Conservation (phyloP, 2,797 vertebrate species). For the Silurus aristotelis region DNA sequence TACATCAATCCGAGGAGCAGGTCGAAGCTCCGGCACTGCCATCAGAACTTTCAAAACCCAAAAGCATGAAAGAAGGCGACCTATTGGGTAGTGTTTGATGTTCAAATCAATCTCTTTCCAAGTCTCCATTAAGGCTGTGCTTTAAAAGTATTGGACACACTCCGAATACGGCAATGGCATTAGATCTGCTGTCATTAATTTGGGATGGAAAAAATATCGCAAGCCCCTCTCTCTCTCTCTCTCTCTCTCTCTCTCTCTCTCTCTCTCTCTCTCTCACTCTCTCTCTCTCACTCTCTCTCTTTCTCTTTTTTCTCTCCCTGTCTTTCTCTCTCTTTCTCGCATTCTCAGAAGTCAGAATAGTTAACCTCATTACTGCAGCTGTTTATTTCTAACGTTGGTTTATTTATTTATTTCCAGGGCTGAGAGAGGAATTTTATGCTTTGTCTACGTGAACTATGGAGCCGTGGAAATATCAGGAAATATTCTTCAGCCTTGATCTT, state of each 20-base stretch:
- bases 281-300: not conserved
- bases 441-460: constrained; percentile 69
- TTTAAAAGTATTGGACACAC: constrained; percentile 83
- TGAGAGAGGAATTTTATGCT: constrained; percentile 65
- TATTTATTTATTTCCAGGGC: constrained; percentile 58
- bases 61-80: constrained; percentile 67
- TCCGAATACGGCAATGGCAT: constrained; percentile 75
- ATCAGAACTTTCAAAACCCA: constrained; percentile 69
- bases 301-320: not conserved
- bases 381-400: constrained; percentile 70
- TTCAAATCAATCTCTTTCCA: constrained; percentile 80
- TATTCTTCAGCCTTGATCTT: constrained; percentile 63
- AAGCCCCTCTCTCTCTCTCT: constrained; percentile 43
- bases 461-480: constrained; percentile 62
- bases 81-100: constrained; percentile 78
- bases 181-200: constrained; percentile 79
- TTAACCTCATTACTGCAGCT: constrained; percentile 75
- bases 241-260: constrained; percentile 35
- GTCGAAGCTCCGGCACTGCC: constrained; percentile 56
- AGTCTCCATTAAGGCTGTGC: constrained; percentile 80
- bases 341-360: constrained; percentile 63
- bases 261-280: not conserved
- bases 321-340: not conserved
- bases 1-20: constrained; percentile 69
- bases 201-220: constrained; percentile 68